A percentile compares a stretch with the other conserved stretches of the same genome.
phyloP scores from a whole-genome alignment of 2,888 invertebrate genomes.

The Andrena trimmerana region DNA sequence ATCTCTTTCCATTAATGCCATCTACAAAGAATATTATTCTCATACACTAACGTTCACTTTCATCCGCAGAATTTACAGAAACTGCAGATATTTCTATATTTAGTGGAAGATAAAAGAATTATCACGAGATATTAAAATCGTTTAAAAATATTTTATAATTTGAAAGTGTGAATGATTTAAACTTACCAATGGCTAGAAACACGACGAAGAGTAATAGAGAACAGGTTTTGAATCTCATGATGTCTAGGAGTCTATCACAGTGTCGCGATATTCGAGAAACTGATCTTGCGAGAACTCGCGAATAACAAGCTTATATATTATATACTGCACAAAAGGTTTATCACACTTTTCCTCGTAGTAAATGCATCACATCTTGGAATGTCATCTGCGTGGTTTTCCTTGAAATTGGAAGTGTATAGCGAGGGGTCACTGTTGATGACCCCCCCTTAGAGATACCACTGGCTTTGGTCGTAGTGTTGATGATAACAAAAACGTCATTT shows the following conservation, averaged over 20 bases:
- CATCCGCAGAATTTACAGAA: background rate
- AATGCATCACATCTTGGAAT: slow-evolving; percentile 20
- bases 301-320: background rate
- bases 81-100: background rate
- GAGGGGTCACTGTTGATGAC: slow-evolving; percentile 47
- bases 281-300: background rate
- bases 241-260: background rate
- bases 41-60: background rate
- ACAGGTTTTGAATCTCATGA: slow-evolving; percentile 31
- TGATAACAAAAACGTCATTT: background rate
- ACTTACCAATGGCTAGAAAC: slow-evolving; percentile 37
- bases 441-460: slow-evolving; percentile 22
- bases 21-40: slow-evolving; percentile 10
- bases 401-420: background rate
- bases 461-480: background rate
- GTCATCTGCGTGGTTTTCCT: slow-evolving; percentile 32
- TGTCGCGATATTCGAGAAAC: background rate
- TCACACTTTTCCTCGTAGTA: slow-evolving; percentile 7
- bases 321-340: slow-evolving; percentile 10
- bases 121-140: too few relatives aligned
- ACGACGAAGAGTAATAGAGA: slow-evolving; percentile 22
- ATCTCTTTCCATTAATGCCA: background rate
- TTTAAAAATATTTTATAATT: background rate
- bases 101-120: background rate
- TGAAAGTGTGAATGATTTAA: background rate